Evolutionary conservation across 2,888 invertebrate species (phyloP), one percentile per base, ranked within the genome.

Genomic region (Nemapogon koenigi): DNA sequence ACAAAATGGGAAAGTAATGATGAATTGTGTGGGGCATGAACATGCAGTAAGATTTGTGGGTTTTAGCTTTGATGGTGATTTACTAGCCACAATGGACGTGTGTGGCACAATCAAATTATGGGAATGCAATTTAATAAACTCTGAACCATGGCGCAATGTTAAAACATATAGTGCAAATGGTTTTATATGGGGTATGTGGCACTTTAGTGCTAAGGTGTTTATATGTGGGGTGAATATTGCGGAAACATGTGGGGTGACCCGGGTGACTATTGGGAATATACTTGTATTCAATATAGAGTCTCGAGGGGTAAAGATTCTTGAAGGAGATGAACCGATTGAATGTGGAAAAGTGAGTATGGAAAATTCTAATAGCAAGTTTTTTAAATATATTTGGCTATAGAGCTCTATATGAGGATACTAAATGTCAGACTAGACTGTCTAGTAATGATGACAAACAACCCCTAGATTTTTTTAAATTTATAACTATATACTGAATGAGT

Each of bases 231-330:
- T 87, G 19, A 83, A 82, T 11, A 84, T 86, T 45, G 97, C 97
- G 13, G 90, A 91, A 55, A n/a, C n/a, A n/a, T n/a, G n/a, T n/a
- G n/a, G n/a, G n/a, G n/a, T n/a, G n/a, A n/a, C n/a, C n/a, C n/a
- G n/a, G n/a, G n/a, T n/a, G n/a, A n/a, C n/a, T n/a, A n/a, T n/a
- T n/a, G n/a, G n/a, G n/a, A n/a, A n/a, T n/a, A 83, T 94, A 41
- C 96, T 91, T 76, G 85, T 97, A 61, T 95, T 94, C 86, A 90
- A 91, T 64, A 84, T 97, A 52, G 94, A 94, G 1, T 82, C 84
- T 29, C 90, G 88, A 2, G 88, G 90, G 38, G 89, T 87, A 43
- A 94, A 92, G 78, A 84, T 91, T 35, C 76, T 92, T 35, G 84
- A 86, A 46, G 88, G 89, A 7, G 82, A 84, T 49, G 88, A 87